phyloP scores from a whole-genome alignment of 2,113 vertebrate genomes.

The Leptobrachium leishanense region DNA sequence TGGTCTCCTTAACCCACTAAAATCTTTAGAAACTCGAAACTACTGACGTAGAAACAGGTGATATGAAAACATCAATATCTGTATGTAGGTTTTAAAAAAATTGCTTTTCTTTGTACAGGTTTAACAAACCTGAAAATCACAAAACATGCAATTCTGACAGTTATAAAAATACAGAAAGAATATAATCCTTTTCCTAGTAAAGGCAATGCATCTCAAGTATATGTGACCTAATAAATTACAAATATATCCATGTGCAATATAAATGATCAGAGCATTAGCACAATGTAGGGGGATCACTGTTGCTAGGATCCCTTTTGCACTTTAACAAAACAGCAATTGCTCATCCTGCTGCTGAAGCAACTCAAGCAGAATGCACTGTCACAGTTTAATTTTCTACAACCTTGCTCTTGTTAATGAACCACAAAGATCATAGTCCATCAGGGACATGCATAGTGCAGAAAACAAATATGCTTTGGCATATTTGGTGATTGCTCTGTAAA shows the following conservation, averaged over 20 bases:
- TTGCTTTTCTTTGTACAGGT: no score
- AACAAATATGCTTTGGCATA: not conserved
- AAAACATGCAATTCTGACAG: no score
- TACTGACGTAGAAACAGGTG: no score
- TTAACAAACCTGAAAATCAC: no score
- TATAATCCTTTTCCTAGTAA: not conserved
- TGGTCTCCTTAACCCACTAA: no score
- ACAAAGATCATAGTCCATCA: not conserved
- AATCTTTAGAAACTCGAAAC: no score
- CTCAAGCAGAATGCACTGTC: not conserved
- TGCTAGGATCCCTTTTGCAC: not conserved
- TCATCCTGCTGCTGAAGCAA: not conserved
- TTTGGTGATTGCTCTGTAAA: not conserved
- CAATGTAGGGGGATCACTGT: not conserved
- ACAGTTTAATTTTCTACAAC: slow-evolving; percentile 5
- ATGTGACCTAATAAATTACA: not conserved
- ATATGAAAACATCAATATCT: no score
- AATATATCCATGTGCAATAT: not conserved
- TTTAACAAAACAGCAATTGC: not conserved
- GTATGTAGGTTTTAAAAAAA: no score
- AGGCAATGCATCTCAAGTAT: not conserved
- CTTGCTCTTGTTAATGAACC: not conserved
- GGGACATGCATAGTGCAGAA: not conserved
- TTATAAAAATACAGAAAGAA: no score
- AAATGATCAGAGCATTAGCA: not conserved